Conservation (phyloP, 2,113 vertebrate genomes). For the Lamprotornis superbus region DNA sequence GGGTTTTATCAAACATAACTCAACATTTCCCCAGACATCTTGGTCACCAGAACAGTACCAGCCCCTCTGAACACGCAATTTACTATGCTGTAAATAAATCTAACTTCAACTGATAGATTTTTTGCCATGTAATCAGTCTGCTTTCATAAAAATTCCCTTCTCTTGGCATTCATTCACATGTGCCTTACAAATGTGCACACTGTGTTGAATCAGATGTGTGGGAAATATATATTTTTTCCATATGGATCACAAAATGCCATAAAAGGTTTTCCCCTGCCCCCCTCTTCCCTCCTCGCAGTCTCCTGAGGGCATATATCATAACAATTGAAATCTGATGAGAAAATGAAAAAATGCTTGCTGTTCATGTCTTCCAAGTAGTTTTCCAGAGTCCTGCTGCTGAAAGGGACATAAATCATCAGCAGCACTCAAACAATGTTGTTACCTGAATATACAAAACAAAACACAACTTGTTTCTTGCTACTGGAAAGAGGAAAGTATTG, state of each 20-base stretch:
- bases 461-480: not conserved
- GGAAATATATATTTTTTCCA: constrained; percentile 75
- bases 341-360: constrained; percentile 65
- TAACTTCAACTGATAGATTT: constrained; percentile 38
- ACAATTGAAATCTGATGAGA: constrained; percentile 72
- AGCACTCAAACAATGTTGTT: not conserved
- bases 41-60: not conserved
- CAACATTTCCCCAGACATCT: not conserved
- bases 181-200: constrained; percentile 64
- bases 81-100: constrained; percentile 58
- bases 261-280: constrained; percentile 43
- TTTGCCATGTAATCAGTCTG: constrained; percentile 66
- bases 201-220: constrained; percentile 27
- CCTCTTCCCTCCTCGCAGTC: not conserved
- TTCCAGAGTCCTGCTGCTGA: constrained; percentile 67
- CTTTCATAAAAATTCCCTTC: constrained; percentile 64
- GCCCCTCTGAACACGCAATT: constrained; percentile 15
- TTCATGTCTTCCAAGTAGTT: constrained; percentile 64
- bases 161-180: constrained; percentile 56
- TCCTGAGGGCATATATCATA: constrained; percentile 64
- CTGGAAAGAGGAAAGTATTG: not conserved
- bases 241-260: constrained; percentile 62
- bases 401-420: constrained; percentile 50
- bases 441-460: constrained; percentile 19
- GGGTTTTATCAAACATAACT: not conserved